phyloP scores from a whole-genome alignment of 2,888 invertebrate species.

The Pollenia amentaria region DNA sequence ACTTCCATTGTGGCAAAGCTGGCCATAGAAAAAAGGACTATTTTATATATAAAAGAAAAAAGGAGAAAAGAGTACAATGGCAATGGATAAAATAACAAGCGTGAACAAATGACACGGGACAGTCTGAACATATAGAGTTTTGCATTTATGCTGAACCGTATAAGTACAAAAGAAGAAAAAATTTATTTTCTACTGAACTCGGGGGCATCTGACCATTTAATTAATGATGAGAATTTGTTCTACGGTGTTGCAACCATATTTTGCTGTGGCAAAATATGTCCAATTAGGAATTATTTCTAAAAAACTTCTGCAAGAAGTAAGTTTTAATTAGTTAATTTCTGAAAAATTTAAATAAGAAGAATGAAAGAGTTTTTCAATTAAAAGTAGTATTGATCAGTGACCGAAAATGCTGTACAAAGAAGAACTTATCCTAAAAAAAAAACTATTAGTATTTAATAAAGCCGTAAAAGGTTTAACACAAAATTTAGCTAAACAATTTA shows the following conservation, averaged over 20 bases:
- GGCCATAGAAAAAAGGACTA: constrained; percentile 79
- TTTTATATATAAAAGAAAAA: constrained; percentile 61
- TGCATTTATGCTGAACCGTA: constrained; percentile 61
- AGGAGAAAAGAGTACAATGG: not conserved
- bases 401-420: too few relatives aligned
- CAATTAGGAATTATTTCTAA: too few relatives aligned
- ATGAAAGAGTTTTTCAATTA: too few relatives aligned
- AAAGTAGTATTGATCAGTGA: too few relatives aligned
- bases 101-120: constrained; percentile 58
- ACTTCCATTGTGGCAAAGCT: constrained; percentile 78
- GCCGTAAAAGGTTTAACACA: too few relatives aligned
- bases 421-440: too few relatives aligned
- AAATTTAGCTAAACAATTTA: too few relatives aligned
- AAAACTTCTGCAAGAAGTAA: too few relatives aligned
- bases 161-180: not conserved
- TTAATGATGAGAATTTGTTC: constrained; percentile 70
- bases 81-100: constrained; percentile 60
- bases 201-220: constrained; percentile 74
- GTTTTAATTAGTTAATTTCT: too few relatives aligned
- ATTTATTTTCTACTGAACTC: constrained; percentile 67
- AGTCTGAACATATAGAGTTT: constrained; percentile 44
- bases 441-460: too few relatives aligned
- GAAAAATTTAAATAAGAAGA: too few relatives aligned
- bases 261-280: constrained; percentile 78
- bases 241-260: constrained; percentile 63